phyloP scores from a whole-genome alignment of 2,113 vertebrate species.

The Geococcyx californianus region DNA sequence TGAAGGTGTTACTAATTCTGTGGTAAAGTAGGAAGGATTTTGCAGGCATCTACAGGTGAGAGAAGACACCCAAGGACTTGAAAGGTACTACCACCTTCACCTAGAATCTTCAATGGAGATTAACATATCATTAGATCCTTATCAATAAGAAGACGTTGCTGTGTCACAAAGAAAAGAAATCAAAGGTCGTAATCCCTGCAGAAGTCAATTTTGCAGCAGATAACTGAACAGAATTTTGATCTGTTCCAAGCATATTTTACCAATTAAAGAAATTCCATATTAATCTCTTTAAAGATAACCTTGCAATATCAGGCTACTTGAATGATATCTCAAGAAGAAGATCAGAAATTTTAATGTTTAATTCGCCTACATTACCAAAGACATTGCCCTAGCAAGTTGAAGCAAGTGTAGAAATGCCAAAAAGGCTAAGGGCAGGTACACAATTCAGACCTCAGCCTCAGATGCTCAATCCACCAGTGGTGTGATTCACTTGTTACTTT shows the following conservation, averaged over 20 bases:
- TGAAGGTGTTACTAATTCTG: not conserved
- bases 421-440: not conserved
- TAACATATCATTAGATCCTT: not conserved
- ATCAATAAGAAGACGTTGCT: not conserved
- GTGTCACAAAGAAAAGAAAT: not conserved
- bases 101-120: not conserved
- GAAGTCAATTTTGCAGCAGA: not conserved
- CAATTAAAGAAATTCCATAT: not conserved
- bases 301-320: not conserved
- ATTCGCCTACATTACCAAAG: not conserved
- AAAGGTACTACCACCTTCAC: not conserved
- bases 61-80: not conserved
- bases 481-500: not conserved
- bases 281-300: not conserved
- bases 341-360: not conserved
- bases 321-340: not conserved
- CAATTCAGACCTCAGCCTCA: not conserved
- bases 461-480: not conserved
- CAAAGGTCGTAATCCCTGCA: not conserved
- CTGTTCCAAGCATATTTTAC: not conserved
- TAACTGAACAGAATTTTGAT: not conserved
- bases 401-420: not conserved
- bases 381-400: not conserved
- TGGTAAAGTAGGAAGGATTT: not conserved
- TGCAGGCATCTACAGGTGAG: not conserved